These are phyloP conservation scores for Seriola dumerili DNA, from an alignment of 2,113 vertebrate species.

Conservation along the genomic window DNA sequence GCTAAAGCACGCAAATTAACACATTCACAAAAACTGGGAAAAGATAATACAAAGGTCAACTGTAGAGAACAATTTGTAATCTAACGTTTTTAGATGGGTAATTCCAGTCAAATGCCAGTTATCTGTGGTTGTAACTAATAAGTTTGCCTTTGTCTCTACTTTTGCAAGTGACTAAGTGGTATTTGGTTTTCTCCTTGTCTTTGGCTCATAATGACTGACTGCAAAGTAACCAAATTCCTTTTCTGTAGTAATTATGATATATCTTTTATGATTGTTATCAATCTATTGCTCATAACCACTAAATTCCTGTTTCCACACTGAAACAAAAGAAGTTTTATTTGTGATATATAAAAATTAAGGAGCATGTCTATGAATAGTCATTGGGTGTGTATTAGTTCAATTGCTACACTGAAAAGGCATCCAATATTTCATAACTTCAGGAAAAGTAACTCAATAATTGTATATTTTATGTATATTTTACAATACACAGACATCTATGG, in stretches of 20 bases:
- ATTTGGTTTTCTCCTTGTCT: background rate
- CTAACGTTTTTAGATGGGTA: background rate
- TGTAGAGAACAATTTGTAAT: fast-evolving
- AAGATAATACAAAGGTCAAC: background rate
- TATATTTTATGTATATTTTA: too few relatives aligned
- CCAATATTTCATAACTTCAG: background rate
- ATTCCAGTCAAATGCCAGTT: background rate
- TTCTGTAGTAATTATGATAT: background rate
- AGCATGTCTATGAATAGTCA: background rate
- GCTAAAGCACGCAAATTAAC: background rate
- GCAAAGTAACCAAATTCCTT: background rate
- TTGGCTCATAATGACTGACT: background rate
- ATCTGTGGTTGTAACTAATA: background rate
- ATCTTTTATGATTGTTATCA: background rate
- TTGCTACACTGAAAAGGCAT: background rate
- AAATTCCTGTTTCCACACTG: background rate
- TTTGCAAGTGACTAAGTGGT: background rate
- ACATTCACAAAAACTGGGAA: background rate
- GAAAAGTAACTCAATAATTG: background rate
- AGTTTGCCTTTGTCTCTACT: background rate
- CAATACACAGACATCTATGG: background rate
- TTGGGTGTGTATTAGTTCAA: background rate
- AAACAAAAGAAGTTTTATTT: background rate
- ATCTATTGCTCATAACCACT: background rate
- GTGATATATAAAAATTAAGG: too few relatives aligned